Base-by-base conservation (phyloP, 2,797 vertebrate species). In the Galagoides demidoff region DNA sequence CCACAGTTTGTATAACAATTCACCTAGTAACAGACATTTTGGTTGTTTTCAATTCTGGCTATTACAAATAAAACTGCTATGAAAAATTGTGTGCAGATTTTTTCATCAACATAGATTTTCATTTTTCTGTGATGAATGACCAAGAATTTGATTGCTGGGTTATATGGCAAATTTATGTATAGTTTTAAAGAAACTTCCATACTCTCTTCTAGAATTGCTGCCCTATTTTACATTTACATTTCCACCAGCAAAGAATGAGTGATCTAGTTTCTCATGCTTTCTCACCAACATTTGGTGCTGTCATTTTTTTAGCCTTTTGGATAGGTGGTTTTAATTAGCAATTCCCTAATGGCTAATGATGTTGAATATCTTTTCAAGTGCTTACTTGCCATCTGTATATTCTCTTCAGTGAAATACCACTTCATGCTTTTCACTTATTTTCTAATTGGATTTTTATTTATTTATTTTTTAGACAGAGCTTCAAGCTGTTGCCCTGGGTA, bases 251-350 rank as follows among this genome's bases (percentile, higher is more conserved):
- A 89, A 37, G 22, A 89, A 88, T 77, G 57, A 61, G 37, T 52
- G 52, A 61, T 89, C 27, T 27, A 89, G 16, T 92, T 92, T 94
- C 78, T 92, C 76, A 16, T 52, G 84, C 37, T 96, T 95, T 73
- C 52, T 92, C 64, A 76, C 17, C 39, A 91, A 66, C 49, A 93
- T 85, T 96, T 94, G 61, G 23, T 71, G 81, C 71, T 95, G 39
- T 76, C 25, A 64, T 43, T 85, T 90, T 90, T 90, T 85, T 90
- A 85, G 77, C 61, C 63, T 92, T 97, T 93, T 85, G 82, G 45
- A 84, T 92, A 90, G 73, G 55, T 92, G 45, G 73, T 74, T 94
- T 90, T 94, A 94, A 90, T 95, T 85, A 96, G 73, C 74, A 89
- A 78, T 92, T 90, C 25, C 25, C 34, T 95, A 78, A 78, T 37